Percentiles rank a stretch among this genome's conserved stretches.
Conservation (phyloP, 2,888 invertebrate species). For the Lutraria lutraria region DNA sequence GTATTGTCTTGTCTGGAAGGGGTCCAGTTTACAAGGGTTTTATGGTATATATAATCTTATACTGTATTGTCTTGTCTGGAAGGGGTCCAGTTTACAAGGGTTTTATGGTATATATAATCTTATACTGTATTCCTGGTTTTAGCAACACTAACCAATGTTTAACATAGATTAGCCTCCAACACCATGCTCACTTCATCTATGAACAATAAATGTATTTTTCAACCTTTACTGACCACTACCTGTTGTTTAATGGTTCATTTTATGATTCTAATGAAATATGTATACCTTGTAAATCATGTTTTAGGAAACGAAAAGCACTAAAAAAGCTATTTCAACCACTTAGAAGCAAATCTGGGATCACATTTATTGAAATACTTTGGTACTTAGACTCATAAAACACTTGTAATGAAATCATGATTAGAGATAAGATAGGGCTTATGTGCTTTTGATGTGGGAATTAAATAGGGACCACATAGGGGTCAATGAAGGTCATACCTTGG, state of each 20-base stretch:
- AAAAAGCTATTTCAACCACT: constrained; percentile 28
- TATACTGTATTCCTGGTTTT: too few relatives aligned
- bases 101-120: too few relatives aligned
- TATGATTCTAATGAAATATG: constrained; percentile 38
- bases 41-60: too few relatives aligned
- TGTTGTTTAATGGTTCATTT: constrained; percentile 32
- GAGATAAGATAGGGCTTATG: constrained; percentile 15
- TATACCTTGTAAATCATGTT: constrained; percentile 16
- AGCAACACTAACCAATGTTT: too few relatives aligned
- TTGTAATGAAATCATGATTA: constrained; percentile 8
- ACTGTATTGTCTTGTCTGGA: too few relatives aligned
- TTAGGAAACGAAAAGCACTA: constrained; percentile 30
- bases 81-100: too few relatives aligned
- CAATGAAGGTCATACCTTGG: not conserved
- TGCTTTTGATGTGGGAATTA: constrained; percentile 27
- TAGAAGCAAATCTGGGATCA: not conserved
- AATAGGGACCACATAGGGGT: constrained; percentile 25
- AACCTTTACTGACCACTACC: constrained; percentile 33
- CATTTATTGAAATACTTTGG: not conserved
- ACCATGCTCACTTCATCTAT: not conserved
- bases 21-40: too few relatives aligned
- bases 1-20: too few relatives aligned
- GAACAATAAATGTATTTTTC: constrained; percentile 17
- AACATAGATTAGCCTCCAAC: too few relatives aligned
- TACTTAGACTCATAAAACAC: constrained; percentile 17